phyloP scores from a whole-genome alignment of 2,888 invertebrate species.

The Diaperis boleti region DNA sequence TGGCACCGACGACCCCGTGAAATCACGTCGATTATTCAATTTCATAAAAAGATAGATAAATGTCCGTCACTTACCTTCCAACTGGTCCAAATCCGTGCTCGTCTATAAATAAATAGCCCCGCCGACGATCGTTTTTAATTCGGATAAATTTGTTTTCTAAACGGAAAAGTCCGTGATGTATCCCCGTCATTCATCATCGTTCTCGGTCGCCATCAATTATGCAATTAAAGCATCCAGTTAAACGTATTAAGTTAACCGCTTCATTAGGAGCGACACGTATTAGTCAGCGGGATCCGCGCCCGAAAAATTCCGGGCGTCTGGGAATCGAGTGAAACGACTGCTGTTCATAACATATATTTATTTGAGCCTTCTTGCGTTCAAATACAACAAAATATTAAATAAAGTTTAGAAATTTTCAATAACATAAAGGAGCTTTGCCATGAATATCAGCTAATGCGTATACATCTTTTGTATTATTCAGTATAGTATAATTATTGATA shows the following conservation, averaged over 20 bases:
- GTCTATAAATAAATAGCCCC: neutral
- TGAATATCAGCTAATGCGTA: slow-evolving; percentile 78
- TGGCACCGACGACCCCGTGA: too few species aligned
- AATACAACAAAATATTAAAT: slow-evolving; percentile 89
- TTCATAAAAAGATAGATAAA: too few species aligned
- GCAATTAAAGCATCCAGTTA: slow-evolving; percentile 20
- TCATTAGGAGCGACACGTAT: slow-evolving; percentile 21
- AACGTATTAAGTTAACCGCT: slow-evolving; percentile 15
- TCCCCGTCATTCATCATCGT: slow-evolving; percentile 18
- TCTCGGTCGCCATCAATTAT: slow-evolving; percentile 24
- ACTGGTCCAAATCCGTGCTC: too few species aligned
- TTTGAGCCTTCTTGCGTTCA: slow-evolving; percentile 89
- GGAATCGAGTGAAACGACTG: slow-evolving; percentile 40
- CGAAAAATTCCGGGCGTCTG: neutral
- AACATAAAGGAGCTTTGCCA: slow-evolving; percentile 79
- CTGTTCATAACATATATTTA: slow-evolving; percentile 87
- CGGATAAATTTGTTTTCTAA: slow-evolving; percentile 13
- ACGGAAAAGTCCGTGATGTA: slow-evolving; percentile 13
- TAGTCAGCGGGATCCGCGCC: neutral
- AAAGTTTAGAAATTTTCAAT: slow-evolving; percentile 79
- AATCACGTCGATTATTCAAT: too few species aligned
- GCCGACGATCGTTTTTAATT: slow-evolving; percentile 4
- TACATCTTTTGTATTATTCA: slow-evolving; percentile 79
- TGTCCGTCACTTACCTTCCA: too few species aligned
- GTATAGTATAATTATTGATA: slow-evolving; percentile 69